Evolutionary conservation across 2,888 invertebrate species (phyloP).

Genomic region (Erannis defoliaria): DNA sequence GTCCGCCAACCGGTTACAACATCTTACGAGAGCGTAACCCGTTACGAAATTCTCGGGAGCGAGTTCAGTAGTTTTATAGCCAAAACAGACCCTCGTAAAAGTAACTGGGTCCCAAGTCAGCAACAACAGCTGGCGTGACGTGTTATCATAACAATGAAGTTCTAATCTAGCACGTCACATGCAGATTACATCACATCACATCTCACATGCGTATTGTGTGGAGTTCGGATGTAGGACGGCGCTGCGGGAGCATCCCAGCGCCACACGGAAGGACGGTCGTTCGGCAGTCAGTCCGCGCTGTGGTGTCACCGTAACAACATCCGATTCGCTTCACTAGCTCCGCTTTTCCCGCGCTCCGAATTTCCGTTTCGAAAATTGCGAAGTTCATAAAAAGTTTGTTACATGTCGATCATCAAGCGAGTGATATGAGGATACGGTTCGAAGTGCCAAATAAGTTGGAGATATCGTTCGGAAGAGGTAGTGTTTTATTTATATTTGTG

Average conservation of each 20-base stretch:
- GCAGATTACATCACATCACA: conserved; percentile 75
- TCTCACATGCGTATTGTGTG: conserved; percentile 60
- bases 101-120: conserved; percentile 23
- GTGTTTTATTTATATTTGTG: conserved; percentile 53
- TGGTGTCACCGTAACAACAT: conserved; percentile 74
- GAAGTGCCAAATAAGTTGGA: conserved; percentile 85
- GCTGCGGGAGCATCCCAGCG: conserved; percentile 82
- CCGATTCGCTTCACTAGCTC: conserved; percentile 70
- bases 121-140: conserved; percentile 58
- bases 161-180: conserved; percentile 71
- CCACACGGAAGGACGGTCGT: conserved; percentile 78
- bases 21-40: conserved; percentile 19
- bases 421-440: conserved; percentile 83
- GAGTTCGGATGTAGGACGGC: conserved; percentile 78
- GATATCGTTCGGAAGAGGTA: conserved; percentile 80
- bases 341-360: conserved; percentile 41
- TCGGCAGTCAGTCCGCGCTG: conserved; percentile 63
- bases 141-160: conserved; percentile 62
- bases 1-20: conserved; percentile 17
- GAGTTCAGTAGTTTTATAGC: conserved; percentile 35
- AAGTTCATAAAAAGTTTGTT: conserved; percentile 32
- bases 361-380: conserved; percentile 43
- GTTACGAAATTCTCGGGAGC: conserved; percentile 23
- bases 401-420: conserved; percentile 52
- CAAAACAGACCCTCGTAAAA: conserved; percentile 41